Base-by-base conservation (phyloP, 1,140 invertebrate genomes). In the Platorchestia sp. region DNA sequence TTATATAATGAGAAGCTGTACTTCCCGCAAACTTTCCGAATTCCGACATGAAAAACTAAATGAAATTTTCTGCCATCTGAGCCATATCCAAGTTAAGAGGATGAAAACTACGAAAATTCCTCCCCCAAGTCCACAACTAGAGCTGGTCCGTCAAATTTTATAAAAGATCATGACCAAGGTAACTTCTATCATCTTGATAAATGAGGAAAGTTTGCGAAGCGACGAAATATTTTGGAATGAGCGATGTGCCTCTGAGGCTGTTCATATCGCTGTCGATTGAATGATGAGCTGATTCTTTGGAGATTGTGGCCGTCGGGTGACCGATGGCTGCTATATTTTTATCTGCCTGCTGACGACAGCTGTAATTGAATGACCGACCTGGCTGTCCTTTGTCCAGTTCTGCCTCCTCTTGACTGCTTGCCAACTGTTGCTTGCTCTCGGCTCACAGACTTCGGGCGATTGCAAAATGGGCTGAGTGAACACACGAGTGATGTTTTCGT, bases 121-220 rank as follows among this genome's bases (percentile, higher is more conserved):
- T 75, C 27, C 36, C 14, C 59, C 10, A 75, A 36, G 27, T 75
- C 10, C 59, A 75, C 59, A 36, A 75, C 59, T 75, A 75, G 59
- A 1, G 59, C 59, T 22, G 59, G 59, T 41, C 87, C 87, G 87
- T 89, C 87, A 89, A 89, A 89, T 89, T 42, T 89, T 42, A 41
- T 89, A 89, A 89, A 89, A 44, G 87, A 89, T 89, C 87, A 89
- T 89, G 87, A 89, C 87, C 87, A 27, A 42, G 87, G 43, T 89
- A 89, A 89, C 87, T 89, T 89, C 87, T 89, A 44, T 89, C 41
- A 44, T 89, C 87, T 89, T 89, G 87, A 89, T 89, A 89, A 89
- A 89, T 89, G 87, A 89, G 43, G 27, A 89, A 89, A 89, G 87
- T 89, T 89, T 44, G 7, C 42, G 36, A 36, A 44, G 5, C 87